These are phyloP conservation scores for Telmatherina bonti DNA, from an alignment of 2,797 vertebrate genomes.

Conservation along the genomic window DNA sequence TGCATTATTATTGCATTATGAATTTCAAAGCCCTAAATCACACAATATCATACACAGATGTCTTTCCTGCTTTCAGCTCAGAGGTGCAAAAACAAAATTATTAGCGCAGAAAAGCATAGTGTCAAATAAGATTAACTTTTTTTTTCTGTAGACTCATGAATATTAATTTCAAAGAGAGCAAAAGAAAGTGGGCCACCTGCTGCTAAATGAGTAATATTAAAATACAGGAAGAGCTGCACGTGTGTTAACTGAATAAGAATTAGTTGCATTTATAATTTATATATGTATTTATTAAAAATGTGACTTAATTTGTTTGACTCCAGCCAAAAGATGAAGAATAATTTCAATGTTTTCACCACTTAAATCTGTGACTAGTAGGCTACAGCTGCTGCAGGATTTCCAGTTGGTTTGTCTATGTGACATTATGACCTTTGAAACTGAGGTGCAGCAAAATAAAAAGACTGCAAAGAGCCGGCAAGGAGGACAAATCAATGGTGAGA, in stretches of 20 bases:
- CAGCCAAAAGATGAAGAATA: background rate
- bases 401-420: background rate
- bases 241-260: background rate
- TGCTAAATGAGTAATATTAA: background rate
- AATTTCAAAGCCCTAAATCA: background rate
- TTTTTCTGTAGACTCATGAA: conserved; percentile 9
- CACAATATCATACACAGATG: background rate
- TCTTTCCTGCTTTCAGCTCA: conserved; percentile 11
- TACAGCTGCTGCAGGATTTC: background rate
- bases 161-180: conserved; percentile 15
- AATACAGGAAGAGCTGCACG: background rate
- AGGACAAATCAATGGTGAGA: conserved; percentile 1
- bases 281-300: too few relatives aligned
- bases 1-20: background rate
- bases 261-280: background rate
- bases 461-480: background rate
- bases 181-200: conserved; percentile 2
- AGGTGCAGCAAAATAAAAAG: background rate
- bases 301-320: background rate
- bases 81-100: conserved; percentile 31
- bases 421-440: conserved; percentile 4
- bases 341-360: background rate
- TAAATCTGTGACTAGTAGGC: background rate
- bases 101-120: conserved; percentile 4
- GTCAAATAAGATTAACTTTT: conserved; percentile 18